Evolutionary conservation across 2,888 invertebrate genomes (phyloP), one percentile per base, ranked within the genome.

Genomic region (Troides helena): DNA sequence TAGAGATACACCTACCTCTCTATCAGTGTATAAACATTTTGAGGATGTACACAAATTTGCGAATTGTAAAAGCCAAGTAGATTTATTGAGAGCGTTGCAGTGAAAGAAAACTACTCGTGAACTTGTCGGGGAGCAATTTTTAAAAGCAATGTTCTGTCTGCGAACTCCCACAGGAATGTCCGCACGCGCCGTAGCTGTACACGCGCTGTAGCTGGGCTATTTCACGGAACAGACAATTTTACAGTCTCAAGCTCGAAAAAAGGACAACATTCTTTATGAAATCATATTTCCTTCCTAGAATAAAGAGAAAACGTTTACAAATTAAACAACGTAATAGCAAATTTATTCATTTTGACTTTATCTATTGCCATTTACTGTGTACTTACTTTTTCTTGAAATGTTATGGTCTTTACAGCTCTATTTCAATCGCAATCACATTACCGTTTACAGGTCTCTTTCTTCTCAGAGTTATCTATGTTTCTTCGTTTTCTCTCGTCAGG

Each of bases 91-190:
- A 21, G 18, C 2, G 12, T n/a, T 36, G 10, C 18, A 17, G n/a
- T n/a, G 36, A 46, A 21, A 61, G 61, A 53, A 60, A 61, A 61
- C 61, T 57, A 65, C 65, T 53, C 43, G 65, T 59, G 25, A 65
- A 65, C 65, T 46, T 67, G 67, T 62, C 30, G 53, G 61, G 7
- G 39, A 67, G 62, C 67, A 67, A 67, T 67, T 67, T 65, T 67
- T 61, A 61, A 61, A 67, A 67, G 67, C 60, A 67, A 67, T 50
- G 39, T 53, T 53, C 39, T 39, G 67, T 67, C 60, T 67, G 53
- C 14, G 61, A 66, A 62, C 56, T 67, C 67, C 61, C 67, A 67
- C 39, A 39, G 67, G 62, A 56, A 23, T 21, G 18, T 12, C 59
- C 14, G 57, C 14, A 18, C 39, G 8, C 39, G 10, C 39, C 39